A percentile compares a stretch with the other conserved stretches of the same genome.
phyloP scores from a whole-genome alignment of 2,113 vertebrate species.

The Centropus bengalensis region DNA sequence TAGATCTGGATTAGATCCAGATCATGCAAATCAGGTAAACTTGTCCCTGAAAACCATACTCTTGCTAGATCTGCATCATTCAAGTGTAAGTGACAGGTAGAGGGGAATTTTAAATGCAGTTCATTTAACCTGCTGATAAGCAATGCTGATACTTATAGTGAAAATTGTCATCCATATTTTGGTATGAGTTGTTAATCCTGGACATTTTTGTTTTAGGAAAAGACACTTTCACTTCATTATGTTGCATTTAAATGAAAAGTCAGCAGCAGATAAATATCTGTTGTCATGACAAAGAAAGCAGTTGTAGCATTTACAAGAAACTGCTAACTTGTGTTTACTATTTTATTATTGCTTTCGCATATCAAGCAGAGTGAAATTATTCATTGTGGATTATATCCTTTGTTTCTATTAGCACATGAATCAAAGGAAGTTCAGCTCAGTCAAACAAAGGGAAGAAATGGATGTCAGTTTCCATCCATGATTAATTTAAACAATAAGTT shows the following conservation, averaged over 20 bases:
- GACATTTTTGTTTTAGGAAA: not conserved
- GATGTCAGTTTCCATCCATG: not conserved
- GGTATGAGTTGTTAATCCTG: not conserved
- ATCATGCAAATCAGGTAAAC: not conserved
- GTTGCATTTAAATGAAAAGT: slow-evolving; percentile 39
- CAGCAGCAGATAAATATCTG: slow-evolving; percentile 50
- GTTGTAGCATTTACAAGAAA: slow-evolving; percentile 35
- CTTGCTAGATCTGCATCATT: not conserved
- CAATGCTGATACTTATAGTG: not conserved
- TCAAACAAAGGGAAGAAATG: slow-evolving; percentile 35
- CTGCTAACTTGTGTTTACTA: slow-evolving; percentile 48
- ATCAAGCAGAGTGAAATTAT: slow-evolving; percentile 40
- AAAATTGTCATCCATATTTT: not conserved
- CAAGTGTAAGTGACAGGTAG: not conserved
- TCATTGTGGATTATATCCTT: slow-evolving; percentile 36
- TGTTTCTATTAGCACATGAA: slow-evolving; percentile 58
- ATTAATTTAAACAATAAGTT: slow-evolving; percentile 56
- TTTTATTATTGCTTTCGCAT: slow-evolving; percentile 61
- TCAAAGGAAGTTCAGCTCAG: slow-evolving; percentile 40
- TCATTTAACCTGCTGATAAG: not conserved
- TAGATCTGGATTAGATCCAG: not conserved
- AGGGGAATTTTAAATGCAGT: not conserved
- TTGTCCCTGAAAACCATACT: not conserved
- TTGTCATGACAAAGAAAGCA: slow-evolving; percentile 53
- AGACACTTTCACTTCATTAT: not conserved